These are phyloP conservation scores for Orycteropus afer DNA, from an alignment of 2,113 vertebrate species.

Conservation along the genomic window DNA sequence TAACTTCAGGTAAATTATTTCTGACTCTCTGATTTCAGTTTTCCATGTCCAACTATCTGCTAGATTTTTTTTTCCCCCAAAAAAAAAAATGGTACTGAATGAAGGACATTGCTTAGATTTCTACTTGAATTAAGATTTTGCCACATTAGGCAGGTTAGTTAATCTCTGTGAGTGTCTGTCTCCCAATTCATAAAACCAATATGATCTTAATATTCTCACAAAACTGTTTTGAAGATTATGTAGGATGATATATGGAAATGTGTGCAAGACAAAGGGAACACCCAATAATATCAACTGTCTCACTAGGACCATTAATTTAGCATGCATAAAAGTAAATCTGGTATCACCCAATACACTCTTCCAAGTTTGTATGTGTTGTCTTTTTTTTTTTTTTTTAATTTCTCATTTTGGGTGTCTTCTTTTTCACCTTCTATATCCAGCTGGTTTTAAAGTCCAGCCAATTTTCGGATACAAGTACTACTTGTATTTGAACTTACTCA, in stretches of 20 bases:
- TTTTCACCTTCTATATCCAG: not conserved
- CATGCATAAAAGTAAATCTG: not conserved
- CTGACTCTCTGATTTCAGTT: not conserved
- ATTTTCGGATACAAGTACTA: not conserved
- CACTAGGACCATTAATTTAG: not conserved
- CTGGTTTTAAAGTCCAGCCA: not conserved
- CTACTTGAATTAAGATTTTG: conserved; percentile 19
- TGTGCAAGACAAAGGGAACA: not conserved
- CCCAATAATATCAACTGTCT: not conserved
- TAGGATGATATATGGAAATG: not conserved
- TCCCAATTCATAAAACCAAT: not conserved
- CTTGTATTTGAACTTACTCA: not conserved
- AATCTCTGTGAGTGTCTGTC: not conserved
- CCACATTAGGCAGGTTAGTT: not conserved
- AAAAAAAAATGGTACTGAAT: not conserved
- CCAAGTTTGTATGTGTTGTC: no score
- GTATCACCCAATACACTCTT: not conserved
- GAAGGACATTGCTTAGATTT: not conserved
- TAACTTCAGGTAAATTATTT: not conserved
- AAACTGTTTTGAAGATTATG: not conserved
- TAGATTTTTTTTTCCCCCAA: not conserved
- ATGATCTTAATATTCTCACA: not conserved
- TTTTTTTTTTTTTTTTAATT: not conserved
- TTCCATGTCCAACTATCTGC: not conserved
- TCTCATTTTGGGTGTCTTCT: conserved; percentile 31